These are phyloP conservation scores for Acanthiza pusilla DNA, from an alignment of 2,797 vertebrate species.

Conservation along the genomic window DNA sequence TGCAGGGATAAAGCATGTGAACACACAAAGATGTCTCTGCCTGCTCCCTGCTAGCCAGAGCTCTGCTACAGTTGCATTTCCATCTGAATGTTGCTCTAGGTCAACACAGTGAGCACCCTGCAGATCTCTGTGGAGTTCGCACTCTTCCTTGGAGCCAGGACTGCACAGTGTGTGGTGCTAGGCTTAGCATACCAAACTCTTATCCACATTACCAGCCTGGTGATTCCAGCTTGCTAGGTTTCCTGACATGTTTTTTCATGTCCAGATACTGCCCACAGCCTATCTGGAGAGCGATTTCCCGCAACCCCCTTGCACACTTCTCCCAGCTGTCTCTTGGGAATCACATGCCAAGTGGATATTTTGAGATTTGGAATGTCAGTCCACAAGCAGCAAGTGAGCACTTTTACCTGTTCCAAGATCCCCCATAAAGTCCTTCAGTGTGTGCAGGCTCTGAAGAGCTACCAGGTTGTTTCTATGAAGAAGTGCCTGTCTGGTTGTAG, in stretches of 20 bases:
- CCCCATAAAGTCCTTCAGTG: not conserved
- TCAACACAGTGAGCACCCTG: not conserved
- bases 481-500: not conserved
- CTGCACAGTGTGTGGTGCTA: not conserved
- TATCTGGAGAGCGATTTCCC: fast-evolving
- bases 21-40: not conserved
- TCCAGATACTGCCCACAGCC: not conserved
- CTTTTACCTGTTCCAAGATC: not conserved
- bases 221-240: not conserved
- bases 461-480: not conserved
- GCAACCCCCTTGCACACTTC: not conserved
- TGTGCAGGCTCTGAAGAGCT: not conserved
- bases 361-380: not conserved
- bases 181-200: not conserved
- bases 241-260: not conserved
- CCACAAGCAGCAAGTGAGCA: not conserved
- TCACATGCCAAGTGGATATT: not conserved
- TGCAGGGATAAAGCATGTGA: not conserved
- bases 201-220: not conserved
- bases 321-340: not conserved
- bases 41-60: not conserved
- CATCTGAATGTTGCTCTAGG: not conserved
- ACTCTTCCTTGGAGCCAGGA: not conserved
- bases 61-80: not conserved
- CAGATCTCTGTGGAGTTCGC: not conserved